phyloP scores from a whole-genome alignment of 2,888 invertebrate genomes.

The Parnassius orleans region DNA sequence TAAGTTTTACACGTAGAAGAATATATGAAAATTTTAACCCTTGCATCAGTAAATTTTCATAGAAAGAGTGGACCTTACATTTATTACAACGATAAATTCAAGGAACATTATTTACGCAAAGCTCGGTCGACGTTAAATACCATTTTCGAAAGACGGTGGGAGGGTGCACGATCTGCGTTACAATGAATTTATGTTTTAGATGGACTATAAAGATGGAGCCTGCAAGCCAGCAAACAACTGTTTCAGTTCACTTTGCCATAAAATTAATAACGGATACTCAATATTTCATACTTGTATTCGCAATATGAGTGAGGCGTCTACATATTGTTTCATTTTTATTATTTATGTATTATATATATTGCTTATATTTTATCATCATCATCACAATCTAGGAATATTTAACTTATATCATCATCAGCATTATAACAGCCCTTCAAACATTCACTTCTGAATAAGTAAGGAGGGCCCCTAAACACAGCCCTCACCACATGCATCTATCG shows the following conservation, averaged over 20 bases:
- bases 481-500: background rate
- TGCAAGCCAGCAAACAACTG: constrained; percentile 18
- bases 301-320: too few species aligned
- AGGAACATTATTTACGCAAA: constrained; percentile 78
- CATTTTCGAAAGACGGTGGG: constrained; percentile 68
- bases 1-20: constrained; percentile 9
- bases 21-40: constrained; percentile 47
- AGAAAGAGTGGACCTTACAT: constrained; percentile 73
- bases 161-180: constrained; percentile 61
- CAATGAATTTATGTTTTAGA: constrained; percentile 70
- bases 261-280: constrained; percentile 23
- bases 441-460: background rate
- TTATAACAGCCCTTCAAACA: too few species aligned
- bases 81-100: constrained; percentile 78
- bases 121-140: constrained; percentile 74
- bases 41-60: constrained; percentile 67
- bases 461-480: background rate
- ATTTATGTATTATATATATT: too few species aligned
- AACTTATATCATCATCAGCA: too few species aligned
- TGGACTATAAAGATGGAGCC: constrained; percentile 46
- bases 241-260: constrained; percentile 19
- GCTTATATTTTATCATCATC: too few species aligned
- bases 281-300: constrained; percentile 19
- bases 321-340: too few species aligned
- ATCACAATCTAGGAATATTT: too few species aligned